These are phyloP conservation scores for Grantiella picta DNA, from an alignment of 2,113 vertebrate genomes.

Conservation along the genomic window DNA sequence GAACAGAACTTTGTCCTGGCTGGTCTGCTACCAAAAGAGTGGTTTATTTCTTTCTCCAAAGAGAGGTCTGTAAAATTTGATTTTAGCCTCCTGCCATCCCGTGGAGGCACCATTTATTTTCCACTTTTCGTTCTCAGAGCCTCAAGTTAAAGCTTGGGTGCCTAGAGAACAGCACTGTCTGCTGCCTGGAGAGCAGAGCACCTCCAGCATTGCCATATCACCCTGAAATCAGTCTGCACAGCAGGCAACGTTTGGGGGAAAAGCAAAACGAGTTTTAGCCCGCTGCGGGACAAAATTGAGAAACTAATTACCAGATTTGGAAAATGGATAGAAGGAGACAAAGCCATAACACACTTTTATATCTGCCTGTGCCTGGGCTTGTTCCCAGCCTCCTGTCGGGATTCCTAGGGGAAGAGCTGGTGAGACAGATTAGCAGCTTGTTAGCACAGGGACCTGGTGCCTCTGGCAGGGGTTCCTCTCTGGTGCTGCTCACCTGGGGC, in stretches of 20 bases:
- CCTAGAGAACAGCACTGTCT: neutral
- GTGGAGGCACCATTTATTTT: neutral
- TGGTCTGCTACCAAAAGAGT: neutral
- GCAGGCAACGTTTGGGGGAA: neutral
- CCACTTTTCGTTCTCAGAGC: neutral
- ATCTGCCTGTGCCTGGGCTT: neutral
- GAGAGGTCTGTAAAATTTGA: neutral
- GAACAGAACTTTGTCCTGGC: neutral
- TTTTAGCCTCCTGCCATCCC: neutral
- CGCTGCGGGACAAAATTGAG: neutral
- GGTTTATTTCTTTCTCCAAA: neutral
- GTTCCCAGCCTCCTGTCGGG: neutral
- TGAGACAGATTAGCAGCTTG: neutral
- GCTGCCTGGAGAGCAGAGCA: neutral
- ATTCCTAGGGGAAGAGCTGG: neutral
- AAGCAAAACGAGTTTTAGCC: neutral
- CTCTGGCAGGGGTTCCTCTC: rapidly evolving
- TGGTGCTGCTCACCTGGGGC: neutral
- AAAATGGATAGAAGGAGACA: neutral
- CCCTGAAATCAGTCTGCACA: neutral
- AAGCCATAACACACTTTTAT: neutral
- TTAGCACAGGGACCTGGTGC: neutral
- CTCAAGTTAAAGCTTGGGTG: neutral
- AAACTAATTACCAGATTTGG: neutral
- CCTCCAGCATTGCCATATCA: neutral